Base-by-base conservation (phyloP, 1,140 invertebrate genomes). In the Neelides sp. region DNA sequence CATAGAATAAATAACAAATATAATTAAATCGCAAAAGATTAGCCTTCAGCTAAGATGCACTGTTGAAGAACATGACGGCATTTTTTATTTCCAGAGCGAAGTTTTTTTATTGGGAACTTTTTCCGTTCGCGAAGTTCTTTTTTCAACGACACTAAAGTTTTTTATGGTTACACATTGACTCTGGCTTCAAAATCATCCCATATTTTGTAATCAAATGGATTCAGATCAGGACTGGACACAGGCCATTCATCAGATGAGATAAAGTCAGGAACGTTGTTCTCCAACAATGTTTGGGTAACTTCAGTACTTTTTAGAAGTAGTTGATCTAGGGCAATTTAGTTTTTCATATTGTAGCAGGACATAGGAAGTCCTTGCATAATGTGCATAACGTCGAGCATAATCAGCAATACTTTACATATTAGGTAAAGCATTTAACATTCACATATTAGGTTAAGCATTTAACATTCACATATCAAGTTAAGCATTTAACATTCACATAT, bases 231-330 rank as follows among this genome's bases (percentile, higher is more conserved):
- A n/a, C 5, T 36, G 8, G 30, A 27, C n/a, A 30, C 22, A 8
- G 36, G 44, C 44, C 44, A 48, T 24, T 53, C 23, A 4, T 17
- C 17, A 8, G 19, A 13, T 5, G 51, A 48, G 42, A 53, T 53
- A 28, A 53, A 53, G 44, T 30, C 35, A 10, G 44, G 34, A 12
- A 48, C 44, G 24, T 53, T 53, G 4, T 32, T 2, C 19, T 37
- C 44, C 8, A 53, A 19, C 37, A 43, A 53, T 12, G 30, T 19
- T 36, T 48, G 36, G 13, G 37, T 48, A 7, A 36, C 35, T 17
- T 40, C 3, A 3, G 28, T 3, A 3, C 24, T 34, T 13, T 30
- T 24, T n/a, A n/a, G n/a, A n/a, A n/a, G n/a, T n/a, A n/a, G n/a
- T n/a, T n/a, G n/a, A n/a, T n/a, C n/a, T n/a, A n/a, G n/a, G n/a